Percentiles rank a stretch among this genome's conserved stretches.
Evolutionary conservation across 2,113 vertebrate species (phyloP).

Genomic region (Chitala chitala): DNA sequence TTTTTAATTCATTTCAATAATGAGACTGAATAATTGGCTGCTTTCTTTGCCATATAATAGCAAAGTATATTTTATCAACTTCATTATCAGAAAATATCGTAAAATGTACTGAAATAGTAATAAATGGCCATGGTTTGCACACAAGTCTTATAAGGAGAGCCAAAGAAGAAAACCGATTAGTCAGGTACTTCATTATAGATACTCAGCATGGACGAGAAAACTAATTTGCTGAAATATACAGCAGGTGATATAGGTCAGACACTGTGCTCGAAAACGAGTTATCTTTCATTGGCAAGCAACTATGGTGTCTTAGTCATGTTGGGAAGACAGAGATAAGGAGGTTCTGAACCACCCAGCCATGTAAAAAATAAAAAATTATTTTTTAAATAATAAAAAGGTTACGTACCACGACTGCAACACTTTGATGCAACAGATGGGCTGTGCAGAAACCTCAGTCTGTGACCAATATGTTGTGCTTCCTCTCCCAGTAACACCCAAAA

Average conservation of each 20-base stretch:
- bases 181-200: conserved; percentile 9
- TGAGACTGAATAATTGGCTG: background rate
- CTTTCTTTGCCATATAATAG: background rate
- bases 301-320: background rate
- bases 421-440: background rate
- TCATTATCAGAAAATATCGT: background rate
- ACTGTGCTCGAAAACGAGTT: background rate
- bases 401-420: background rate
- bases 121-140: background rate
- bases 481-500: background rate
- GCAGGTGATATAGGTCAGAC: background rate
- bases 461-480: background rate
- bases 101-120: background rate
- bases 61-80: background rate
- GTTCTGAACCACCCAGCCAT: background rate
- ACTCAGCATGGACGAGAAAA: background rate
- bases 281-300: background rate
- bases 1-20: background rate
- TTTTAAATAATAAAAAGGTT: background rate
- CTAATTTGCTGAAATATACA: conserved; percentile 9
- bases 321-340: background rate
- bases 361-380: background rate
- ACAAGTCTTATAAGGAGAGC: background rate
- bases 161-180: conserved; percentile 1
- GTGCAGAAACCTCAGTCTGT: background rate